These are phyloP conservation scores for Gymnosoma rotundatum DNA, from an alignment of 2,888 invertebrate species.

Conservation along the genomic window DNA sequence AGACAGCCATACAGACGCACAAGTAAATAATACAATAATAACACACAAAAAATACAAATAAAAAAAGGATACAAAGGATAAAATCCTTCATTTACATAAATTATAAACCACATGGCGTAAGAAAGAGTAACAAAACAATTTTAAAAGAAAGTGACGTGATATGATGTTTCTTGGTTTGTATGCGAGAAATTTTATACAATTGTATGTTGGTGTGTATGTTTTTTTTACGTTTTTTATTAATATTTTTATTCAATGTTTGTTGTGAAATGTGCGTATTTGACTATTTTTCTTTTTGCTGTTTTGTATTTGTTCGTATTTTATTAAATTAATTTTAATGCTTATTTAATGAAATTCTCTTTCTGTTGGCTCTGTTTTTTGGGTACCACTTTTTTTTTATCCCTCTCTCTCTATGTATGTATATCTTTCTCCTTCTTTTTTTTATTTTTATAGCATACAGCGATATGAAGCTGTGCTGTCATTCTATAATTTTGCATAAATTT, in stretches of 20 bases:
- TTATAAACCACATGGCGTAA: slow-evolving; percentile 56
- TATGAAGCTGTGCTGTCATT: too few relatives aligned
- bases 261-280: slow-evolving; percentile 6
- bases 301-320: neutral
- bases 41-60: too few relatives aligned
- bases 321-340: slow-evolving; percentile 55
- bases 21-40: too few relatives aligned
- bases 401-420: too few relatives aligned
- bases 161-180: neutral
- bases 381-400: too few relatives aligned
- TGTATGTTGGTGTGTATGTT: too few relatives aligned
- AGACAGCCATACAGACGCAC: too few relatives aligned
- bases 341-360: slow-evolving; percentile 1
- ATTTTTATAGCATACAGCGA: too few relatives aligned
- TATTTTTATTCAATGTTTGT: neutral
- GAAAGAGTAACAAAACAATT: slow-evolving; percentile 28
- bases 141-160: neutral
- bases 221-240: too few relatives aligned
- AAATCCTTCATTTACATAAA: slow-evolving; percentile 60
- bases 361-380: neutral
- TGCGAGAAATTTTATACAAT: too few relatives aligned
- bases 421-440: too few relatives aligned
- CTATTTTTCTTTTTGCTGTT: neutral
- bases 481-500: too few relatives aligned
- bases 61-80: slow-evolving; percentile 26